Evolutionary conservation across 2,888 invertebrate genomes (phyloP), one percentile per base, ranked within the genome.

Genomic region (Hipparchia semele): DNA sequence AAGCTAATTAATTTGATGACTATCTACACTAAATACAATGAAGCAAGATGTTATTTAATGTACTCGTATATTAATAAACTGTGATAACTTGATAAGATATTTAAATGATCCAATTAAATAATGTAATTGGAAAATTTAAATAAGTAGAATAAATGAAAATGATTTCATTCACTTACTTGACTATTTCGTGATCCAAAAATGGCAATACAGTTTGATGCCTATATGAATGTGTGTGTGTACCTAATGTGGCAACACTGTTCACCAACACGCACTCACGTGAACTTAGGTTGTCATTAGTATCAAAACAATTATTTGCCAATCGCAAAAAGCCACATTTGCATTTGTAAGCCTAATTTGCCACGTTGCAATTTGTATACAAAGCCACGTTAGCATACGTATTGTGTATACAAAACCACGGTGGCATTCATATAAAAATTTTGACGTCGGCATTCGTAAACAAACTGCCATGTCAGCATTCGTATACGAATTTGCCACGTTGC

Each of bases 1-100:
- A 54, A 66, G 39, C 67, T 49, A 68, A 68, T 23, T 68, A n/a
- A 56, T 66, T 66, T 65, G 33, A 54, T 68, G 13, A 68, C 23
- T 58, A 68, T 46, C 46, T 45, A 68, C 46, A 58, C 13, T 58
- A n/a, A 56, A 13, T 56, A 56, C 46, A 56, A 68, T 68, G 6
- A 58, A 68, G 13, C 13, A 45, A 7, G 39, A 56, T 45, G 33
- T 7, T 67, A 3, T 56, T 54, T n/a, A 9, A 6, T 4, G 23
- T 23, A 23, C 23, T 23, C 23, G 56, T 39, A 12, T 13, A 3
- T 13, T 62, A 12, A 45, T 56, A 7, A 62, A 62, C 9, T 56
- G n/a, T 54, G 12, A 45, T 56, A 56, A 54, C 33, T 33, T 53
- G 6, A 13, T 56, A n/a, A 5, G 6, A 46, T n/a, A 62, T 13